These are phyloP conservation scores for Lontra canadensis DNA, from an alignment of 2,113 vertebrate genomes.

Conservation along the genomic window DNA sequence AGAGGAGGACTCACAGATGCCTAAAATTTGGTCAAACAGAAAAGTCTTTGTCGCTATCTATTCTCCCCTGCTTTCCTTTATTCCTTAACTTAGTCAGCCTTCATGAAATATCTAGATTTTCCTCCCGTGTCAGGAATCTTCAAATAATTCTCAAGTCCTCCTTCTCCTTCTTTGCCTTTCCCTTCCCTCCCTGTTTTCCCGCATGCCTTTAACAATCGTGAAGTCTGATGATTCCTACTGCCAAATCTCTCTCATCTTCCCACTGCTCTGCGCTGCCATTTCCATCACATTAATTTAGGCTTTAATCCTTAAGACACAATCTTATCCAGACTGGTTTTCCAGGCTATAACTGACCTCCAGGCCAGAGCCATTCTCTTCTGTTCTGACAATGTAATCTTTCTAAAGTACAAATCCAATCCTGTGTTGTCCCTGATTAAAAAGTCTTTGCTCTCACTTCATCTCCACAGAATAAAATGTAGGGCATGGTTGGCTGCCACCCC, in stretches of 20 bases:
- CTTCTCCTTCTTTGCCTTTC: background rate
- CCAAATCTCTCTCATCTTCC: background rate
- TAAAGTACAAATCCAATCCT: background rate
- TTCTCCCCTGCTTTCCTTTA: background rate
- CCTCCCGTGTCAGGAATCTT: background rate
- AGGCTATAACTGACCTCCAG: background rate
- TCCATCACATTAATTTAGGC: background rate
- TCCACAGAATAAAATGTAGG: background rate
- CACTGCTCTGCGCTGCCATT: background rate
- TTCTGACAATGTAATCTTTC: background rate
- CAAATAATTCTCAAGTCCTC: background rate
- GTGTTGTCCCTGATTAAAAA: background rate
- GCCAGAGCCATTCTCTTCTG: background rate
- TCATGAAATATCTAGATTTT: background rate
- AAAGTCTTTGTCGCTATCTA: background rate
- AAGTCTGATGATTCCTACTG: background rate
- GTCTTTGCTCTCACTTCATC: background rate
- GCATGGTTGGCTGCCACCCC: background rate
- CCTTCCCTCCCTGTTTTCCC: background rate
- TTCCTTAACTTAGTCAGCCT: background rate
- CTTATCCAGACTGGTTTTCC: slow-evolving; percentile 14
- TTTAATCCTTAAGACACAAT: background rate
- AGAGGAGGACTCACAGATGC: background rate
- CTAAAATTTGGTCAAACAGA: background rate
- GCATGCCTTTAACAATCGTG: background rate